Conservation (phyloP, 2,888 invertebrate species). For the Coelogynopora nodosa region DNA sequence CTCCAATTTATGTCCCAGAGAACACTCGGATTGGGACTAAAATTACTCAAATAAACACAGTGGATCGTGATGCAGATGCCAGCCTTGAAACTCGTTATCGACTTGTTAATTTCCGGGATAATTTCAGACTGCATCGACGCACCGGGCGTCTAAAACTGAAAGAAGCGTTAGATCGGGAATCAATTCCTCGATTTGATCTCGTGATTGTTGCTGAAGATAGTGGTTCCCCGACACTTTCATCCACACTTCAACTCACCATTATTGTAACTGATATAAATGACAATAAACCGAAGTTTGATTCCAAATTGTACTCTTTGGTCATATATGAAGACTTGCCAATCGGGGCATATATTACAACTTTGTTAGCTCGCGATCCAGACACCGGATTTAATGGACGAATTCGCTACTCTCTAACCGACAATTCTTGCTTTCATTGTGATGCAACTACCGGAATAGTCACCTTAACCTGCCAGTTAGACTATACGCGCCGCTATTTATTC, state of each 20-base stretch:
- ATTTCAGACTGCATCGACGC: constrained; percentile 41
- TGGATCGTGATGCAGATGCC: neutral
- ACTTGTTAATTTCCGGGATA: constrained; percentile 28
- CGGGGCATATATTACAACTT: constrained; percentile 1
- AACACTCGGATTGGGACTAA: constrained; percentile 22
- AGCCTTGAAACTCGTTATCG: constrained; percentile 13
- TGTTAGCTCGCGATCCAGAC: constrained; percentile 24
- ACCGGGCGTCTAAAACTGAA: constrained; percentile 32
- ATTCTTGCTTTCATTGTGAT: constrained; percentile 27
- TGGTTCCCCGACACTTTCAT: neutral
- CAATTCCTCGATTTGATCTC: neutral
- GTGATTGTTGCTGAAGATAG: constrained; percentile 10
- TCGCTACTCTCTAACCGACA: neutral
- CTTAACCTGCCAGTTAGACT: neutral
- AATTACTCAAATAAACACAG: constrained; percentile 32
- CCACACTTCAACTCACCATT: constrained; percentile 31
- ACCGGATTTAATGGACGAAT: neutral
- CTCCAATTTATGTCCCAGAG: constrained; percentile 35
- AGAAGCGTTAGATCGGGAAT: constrained; percentile 10
- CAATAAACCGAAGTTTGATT: constrained; percentile 39
- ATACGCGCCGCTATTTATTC: neutral
- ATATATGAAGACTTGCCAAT: constrained; percentile 34
- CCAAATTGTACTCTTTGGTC: neutral
- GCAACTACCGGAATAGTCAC: neutral
- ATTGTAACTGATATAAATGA: constrained; percentile 44